Conservation (phyloP, 2,797 vertebrate species). For the Semotilus atromaculatus region DNA sequence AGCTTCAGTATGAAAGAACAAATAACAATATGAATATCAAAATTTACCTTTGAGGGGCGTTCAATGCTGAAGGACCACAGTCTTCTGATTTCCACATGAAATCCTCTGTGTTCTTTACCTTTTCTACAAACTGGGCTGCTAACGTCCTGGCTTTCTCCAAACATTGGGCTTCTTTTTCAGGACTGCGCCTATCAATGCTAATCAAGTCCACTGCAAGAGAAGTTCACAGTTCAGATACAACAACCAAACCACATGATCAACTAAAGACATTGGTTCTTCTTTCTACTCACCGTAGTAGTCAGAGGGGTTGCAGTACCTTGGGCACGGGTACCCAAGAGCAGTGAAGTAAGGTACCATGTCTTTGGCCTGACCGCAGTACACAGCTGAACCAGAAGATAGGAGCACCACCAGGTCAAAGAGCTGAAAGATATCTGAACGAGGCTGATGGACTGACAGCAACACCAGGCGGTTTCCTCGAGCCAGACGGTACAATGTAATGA, state of each 20-base stretch:
- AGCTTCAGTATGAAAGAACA: not conserved
- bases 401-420: constrained; percentile 94
- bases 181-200: constrained; percentile 86
- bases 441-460: constrained; percentile 94
- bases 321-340: constrained; percentile 87
- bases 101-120: constrained; percentile 81
- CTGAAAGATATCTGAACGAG: constrained; percentile 94
- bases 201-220: constrained; percentile 87
- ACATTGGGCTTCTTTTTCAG: constrained; percentile 84
- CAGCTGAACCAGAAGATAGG: constrained; percentile 87
- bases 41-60: constrained; percentile 67
- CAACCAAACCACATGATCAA: not conserved
- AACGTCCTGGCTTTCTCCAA: constrained; percentile 78
- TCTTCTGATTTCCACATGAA: constrained; percentile 85
- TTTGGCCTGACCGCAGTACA: constrained; percentile 87
- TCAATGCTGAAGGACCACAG: constrained; percentile 10
- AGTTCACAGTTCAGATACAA: constrained; percentile 24
- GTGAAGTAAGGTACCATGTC: constrained; percentile 95
- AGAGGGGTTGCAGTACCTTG: constrained; percentile 93
- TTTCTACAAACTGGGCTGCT: constrained; percentile 83
- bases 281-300: constrained; percentile 88
- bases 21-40: not conserved
- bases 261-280: not conserved
- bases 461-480: constrained; percentile 93
- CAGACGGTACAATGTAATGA: constrained; percentile 91